These are phyloP conservation scores for Trilocha varians DNA, from an alignment of 2,888 invertebrate species.

Conservation along the genomic window DNA sequence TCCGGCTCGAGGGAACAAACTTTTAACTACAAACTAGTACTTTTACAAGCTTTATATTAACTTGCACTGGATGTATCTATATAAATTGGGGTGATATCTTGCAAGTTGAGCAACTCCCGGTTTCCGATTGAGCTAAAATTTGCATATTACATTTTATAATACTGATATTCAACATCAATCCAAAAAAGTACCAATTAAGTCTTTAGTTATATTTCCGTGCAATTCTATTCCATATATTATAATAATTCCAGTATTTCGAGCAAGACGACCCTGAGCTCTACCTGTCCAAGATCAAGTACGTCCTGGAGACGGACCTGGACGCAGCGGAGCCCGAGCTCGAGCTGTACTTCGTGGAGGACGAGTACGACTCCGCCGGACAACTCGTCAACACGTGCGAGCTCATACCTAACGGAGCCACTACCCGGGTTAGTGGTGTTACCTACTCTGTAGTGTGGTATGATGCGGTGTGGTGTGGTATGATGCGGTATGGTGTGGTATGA, in stretches of 20 bases:
- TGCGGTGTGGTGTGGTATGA: too few relatives aligned
- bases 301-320: constrained; percentile 92
- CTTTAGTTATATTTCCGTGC: constrained; percentile 13
- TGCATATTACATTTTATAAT: too few relatives aligned
- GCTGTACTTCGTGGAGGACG: constrained; percentile 90
- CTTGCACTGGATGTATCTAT: too few relatives aligned
- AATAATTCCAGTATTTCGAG: constrained; percentile 83
- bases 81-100: too few relatives aligned
- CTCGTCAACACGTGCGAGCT: constrained; percentile 86
- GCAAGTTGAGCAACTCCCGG: too few relatives aligned
- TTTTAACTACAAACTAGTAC: too few relatives aligned
- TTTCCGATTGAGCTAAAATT: too few relatives aligned
- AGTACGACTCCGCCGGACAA: constrained; percentile 85
- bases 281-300: constrained; percentile 93
- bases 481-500: too few relatives aligned
- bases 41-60: too few relatives aligned
- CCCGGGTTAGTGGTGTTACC: constrained; percentile 58
- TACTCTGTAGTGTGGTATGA: too few relatives aligned
- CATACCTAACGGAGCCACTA: constrained; percentile 85
- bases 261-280: constrained; percentile 96
- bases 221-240: background rate
- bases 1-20: too few relatives aligned
- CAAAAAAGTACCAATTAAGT: too few relatives aligned
- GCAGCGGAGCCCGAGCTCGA: constrained; percentile 80
- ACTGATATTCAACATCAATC: background rate